These are phyloP conservation scores for Galerucella nymphaeae DNA, from an alignment of 2,888 invertebrate species.

Conservation along the genomic window DNA sequence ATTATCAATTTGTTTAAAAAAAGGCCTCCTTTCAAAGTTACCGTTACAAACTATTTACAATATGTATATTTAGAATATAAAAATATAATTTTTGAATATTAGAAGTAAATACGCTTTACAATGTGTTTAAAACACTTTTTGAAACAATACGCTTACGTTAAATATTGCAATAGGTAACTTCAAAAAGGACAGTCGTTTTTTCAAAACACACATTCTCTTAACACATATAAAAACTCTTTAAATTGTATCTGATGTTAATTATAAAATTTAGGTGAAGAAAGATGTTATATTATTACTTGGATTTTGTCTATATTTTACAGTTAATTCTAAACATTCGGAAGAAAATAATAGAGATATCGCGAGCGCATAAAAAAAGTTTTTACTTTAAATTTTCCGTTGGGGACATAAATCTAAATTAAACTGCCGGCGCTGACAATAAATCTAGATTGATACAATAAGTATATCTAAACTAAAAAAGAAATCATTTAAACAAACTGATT, in stretches of 20 bases:
- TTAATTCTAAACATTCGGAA: not conserved
- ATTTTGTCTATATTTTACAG: constrained; percentile 16
- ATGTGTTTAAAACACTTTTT: not conserved
- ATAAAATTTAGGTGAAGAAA: constrained; percentile 2
- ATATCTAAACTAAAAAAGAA: no score
- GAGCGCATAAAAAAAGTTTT: no score
- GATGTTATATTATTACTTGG: constrained; percentile 1
- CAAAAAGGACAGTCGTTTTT: not conserved
- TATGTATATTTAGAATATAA: constrained; percentile 3
- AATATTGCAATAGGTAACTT: constrained; percentile 5
- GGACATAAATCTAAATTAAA: no score
- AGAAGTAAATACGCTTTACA: not conserved
- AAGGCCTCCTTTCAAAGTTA: constrained; percentile 4
- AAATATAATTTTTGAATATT: constrained; percentile 5
- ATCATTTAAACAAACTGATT: no score
- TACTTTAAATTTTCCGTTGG: no score
- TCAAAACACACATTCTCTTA: not conserved
- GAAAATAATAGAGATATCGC: no score
- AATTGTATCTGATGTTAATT: not conserved
- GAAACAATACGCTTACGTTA: constrained; percentile 5
- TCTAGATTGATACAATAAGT: no score
- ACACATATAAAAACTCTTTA: not conserved
- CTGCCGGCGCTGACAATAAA: no score
- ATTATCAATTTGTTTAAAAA: not conserved
- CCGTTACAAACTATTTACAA: constrained; percentile 5